Base-by-base conservation (phyloP, 92 coral and sea anemone species). In the Actinostola sp. region DNA sequence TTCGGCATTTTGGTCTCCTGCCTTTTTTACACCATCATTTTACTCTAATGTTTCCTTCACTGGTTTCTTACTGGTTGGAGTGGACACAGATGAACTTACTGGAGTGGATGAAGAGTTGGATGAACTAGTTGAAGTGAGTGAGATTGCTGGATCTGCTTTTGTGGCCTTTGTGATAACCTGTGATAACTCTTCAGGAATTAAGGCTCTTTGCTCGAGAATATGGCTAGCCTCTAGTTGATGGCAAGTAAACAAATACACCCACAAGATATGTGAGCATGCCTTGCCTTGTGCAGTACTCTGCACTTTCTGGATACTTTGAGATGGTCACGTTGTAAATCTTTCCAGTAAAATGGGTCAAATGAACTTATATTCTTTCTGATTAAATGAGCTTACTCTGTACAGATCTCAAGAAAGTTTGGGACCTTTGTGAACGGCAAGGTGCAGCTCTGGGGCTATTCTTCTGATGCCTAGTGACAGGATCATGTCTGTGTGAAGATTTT, bases 401-500 rank as follows among this genome's bases (percentile, higher is more conserved):
- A 31, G 56, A 52, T 21, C 59, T 52, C 5, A 12, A 8, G 5
- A 52, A 52, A 8, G 85, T 4, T 19, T 70, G 72, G 46, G 85
- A 71, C 48, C 85, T 35, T 31, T 70, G 63, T 1, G 72, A 50
- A 24, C 78, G 62, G 31, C 45, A 79, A 19, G 79, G 85, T 28
- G 63, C 72, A 26, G 41, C 31, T 62, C 85, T 71, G 19, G 28
- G 66, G 2, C 29, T 65, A 25, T 65, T 65, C 66, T 51, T 39
- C 28, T 2, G 19, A 14, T 23, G 27, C 35, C 28, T 13, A 8
- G 63, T 52, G 17, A 23, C 31, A 33, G 85, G 79, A 63, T 79
- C 85, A 63, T 71, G 85, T 35, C 85, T 61, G 65, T 71, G 85
- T 28, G 85, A 79, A 15, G 84, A 79, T 20, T 71, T 80, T 53